Conservation (phyloP, 53 echinoderm and acorn worm genomes). For the Holothuria leucospilota region DNA sequence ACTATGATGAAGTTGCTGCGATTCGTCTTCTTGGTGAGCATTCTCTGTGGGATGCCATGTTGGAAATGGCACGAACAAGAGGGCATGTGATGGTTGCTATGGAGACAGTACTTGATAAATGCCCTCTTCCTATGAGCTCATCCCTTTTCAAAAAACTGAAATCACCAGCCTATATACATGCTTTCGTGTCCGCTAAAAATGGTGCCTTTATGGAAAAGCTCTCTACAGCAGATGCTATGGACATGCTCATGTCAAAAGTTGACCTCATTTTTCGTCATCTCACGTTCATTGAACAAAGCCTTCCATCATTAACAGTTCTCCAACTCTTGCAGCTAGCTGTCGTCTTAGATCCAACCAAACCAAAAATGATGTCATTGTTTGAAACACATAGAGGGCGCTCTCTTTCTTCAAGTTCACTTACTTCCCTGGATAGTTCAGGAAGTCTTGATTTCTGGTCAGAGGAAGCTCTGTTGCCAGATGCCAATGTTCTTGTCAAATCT, state of each 20-base stretch:
- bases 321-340: constrained; percentile 75
- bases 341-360: constrained; percentile 92
- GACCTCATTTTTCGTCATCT: constrained; percentile 15
- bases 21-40: constrained; percentile 75
- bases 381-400: constrained; percentile 49
- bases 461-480: constrained; percentile 36
- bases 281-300: constrained; percentile 7
- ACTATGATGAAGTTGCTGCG: constrained; percentile 82
- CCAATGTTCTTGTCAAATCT: constrained; percentile 63
- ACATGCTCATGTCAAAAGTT: background rate
- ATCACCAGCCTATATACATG: constrained; percentile 14
- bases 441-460: constrained; percentile 2
- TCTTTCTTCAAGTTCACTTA: constrained; percentile 33
- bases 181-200: constrained; percentile 20
- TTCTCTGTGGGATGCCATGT: constrained; percentile 76
- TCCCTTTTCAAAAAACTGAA: background rate
- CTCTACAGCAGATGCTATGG: background rate
- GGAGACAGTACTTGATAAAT: constrained; percentile 62
- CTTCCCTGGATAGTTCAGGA: constrained; percentile 36
- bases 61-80: constrained; percentile 86
- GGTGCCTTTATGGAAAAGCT: constrained; percentile 27
- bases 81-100: constrained; percentile 69
- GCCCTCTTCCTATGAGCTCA: background rate
- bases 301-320: constrained; percentile 37
- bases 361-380: constrained; percentile 73